Base-by-base conservation (phyloP, 1,140 invertebrate genomes). In the Drosophila ohnishii region DNA sequence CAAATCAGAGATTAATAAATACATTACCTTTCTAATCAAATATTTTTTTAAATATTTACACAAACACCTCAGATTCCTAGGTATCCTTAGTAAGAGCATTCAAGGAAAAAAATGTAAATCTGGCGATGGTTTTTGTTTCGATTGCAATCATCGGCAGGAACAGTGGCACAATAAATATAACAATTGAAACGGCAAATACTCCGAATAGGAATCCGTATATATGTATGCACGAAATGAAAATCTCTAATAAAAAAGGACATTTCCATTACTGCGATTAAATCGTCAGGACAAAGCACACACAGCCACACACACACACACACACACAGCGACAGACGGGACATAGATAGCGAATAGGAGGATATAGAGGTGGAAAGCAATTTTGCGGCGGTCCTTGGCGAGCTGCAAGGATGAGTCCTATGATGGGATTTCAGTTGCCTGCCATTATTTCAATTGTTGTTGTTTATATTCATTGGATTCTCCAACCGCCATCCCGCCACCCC, bases 181-280 rank as follows among this genome's bases (percentile, higher is more conserved):
- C 81, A 85, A 71, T 71, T 40, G 65, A 59, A 71, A 71, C 42
- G 51, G 65, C 67, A 71, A 71, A 71, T 59, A 59, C 67, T 59
- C 66, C 28, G 51, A 79, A 85, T 78, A 74, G 67, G 64, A 76
- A 84, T 63, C 45, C 28, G 22, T 56, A 16, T 65, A 37, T 58
- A 40, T 61, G 34, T 74, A 74, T 72, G 75, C 59, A 57, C 30
- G 42, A 67, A 80, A 71, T 80, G 81, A 76, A 84, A 84, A 69
- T 71, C 81, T 85, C 64, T 75, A 80, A 85, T 85, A 85, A 85
- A 83, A 80, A 86, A 82, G 56, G 84, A 87, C 80, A 80, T 88
- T 88, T 88, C 84, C 84, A 88, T 88, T 88, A 88, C 77, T 64
- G 65, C 84, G 84, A 88, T 88, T 88, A 88, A 88, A 84, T 88